phyloP scores from a whole-genome alignment of 2,888 invertebrate genomes.

The Drosophila paramelanica region DNA sequence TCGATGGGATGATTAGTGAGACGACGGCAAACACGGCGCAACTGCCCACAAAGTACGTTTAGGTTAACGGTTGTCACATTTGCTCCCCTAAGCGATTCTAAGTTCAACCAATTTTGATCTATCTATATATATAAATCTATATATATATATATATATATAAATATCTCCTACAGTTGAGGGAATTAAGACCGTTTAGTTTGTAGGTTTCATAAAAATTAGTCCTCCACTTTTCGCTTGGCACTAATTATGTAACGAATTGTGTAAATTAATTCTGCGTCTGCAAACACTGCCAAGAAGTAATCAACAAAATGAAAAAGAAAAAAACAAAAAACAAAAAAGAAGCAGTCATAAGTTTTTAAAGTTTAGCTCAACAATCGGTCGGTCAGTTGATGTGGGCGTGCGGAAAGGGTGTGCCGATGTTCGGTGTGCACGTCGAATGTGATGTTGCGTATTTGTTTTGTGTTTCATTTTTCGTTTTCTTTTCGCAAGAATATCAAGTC shows the following conservation, averaged over 20 bases:
- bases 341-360: background rate
- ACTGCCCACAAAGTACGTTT: conserved; percentile 70
- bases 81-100: conserved; percentile 36
- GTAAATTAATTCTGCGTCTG: conserved; percentile 29
- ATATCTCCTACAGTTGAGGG: conserved; percentile 35
- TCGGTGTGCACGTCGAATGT: conserved; percentile 17
- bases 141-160: background rate
- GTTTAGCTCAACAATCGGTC: conserved; percentile 7
- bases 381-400: conserved; percentile 1
- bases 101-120: conserved; percentile 16
- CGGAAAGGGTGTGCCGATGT: conserved; percentile 10
- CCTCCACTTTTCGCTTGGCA: conserved; percentile 8
- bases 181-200: conserved; percentile 35
- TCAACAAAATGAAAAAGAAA: background rate
- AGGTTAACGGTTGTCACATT: conserved; percentile 29
- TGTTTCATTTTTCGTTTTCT: conserved; percentile 21
- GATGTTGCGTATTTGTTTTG: conserved; percentile 15
- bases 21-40: conserved; percentile 26
- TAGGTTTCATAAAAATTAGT: conserved; percentile 54
- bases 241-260: conserved; percentile 12
- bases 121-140: too few species aligned
- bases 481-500: conserved; percentile 27
- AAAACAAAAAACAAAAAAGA: background rate
- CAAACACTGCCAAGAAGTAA: conserved; percentile 43
- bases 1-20: conserved; percentile 31